Evolutionary conservation across 2,113 vertebrate species (phyloP), one percentile per base, ranked within the genome.

Genomic region (Aspidoscelis tigris): DNA sequence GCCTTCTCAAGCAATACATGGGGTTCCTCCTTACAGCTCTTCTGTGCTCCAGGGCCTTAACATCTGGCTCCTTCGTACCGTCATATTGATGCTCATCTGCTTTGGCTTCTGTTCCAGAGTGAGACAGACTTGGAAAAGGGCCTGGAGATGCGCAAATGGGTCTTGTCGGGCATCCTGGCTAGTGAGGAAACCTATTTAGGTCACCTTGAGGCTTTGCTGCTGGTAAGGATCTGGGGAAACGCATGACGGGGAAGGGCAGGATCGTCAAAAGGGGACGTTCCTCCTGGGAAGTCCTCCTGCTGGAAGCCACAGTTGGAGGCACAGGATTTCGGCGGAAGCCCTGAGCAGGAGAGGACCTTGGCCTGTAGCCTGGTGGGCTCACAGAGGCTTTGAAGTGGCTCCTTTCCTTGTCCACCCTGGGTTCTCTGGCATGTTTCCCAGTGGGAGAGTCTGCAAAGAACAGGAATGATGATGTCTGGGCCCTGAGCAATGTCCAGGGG

Each of bases 61-160:
- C 14, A 11, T 5, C 10, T 16, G 9, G 14, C 55, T 16, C 4
- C 58, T 18, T 61, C 4, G 39, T 80, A 89, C 76, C 84, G 66
- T 80, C 85, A 78, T 86, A 82, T 74, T 5, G 1, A 76, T 74
- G 53, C 80, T 44, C 21, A 64, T 83, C 12, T n/a, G 47, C 7
- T 4, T 3, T 74, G 70, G 50, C 3, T 71, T 39, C 81, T 87
- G 82, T 82, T 71, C 1, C 93, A 99, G 98, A 97, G 95, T 80
- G 99, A 99, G 83, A 96, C 97, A 93, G 98, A 99, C 93, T 89
- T 98, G 95, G 99, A 99, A 89, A 99, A 99, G 80, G 99, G 98
- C 73, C 88, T 99, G 95, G 98, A 99, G 95, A 99, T 99, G 98
- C 97, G 99, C 89, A 99, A 99, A 91, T 98, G 98, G 98, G 99